Base-by-base conservation (phyloP, 2,888 invertebrate species). In the Himalopsyche tibetana region DNA sequence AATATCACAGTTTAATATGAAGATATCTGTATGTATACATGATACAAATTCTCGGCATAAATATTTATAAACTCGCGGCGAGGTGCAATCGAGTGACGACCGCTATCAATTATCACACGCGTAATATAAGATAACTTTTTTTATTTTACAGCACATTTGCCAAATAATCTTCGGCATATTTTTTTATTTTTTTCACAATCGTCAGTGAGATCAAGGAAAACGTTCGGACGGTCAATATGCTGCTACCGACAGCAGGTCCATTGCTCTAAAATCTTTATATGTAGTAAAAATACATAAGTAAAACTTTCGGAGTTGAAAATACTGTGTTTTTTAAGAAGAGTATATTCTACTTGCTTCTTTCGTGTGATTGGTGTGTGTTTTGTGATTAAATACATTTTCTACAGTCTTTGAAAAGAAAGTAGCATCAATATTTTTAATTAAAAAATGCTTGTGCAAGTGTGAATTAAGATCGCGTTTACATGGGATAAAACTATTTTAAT, bases 31-130 rank as follows among this genome's bases (percentile, higher is more conserved):
- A 8, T 8, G 9, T 45, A 45, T 11, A 8, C 28, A 28, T 28
- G 28, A 28, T 45, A 9, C 8, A 51, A 51, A 63, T 63, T 19
- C 28, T 8, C 19, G 63, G 9, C 56, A 56, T 56, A 19, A 63
- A 51, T 51, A 51, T 63, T 63, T 8, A 28, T 63, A 28, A 63
- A 6, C 63, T 11, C 19, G 63, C 63, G 6, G 5, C 63, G 63
- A 63, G 63, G 19, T 63, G 63, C 63, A 63, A n/a, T 63, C 11
- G 19, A 28, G 63, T 19, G 19, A 63, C 28, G 63, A 15, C 8
- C 63, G 63, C 19, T 63, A 63, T 63, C 63, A 63, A 63, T 63
- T 63, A 63, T 63, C 63, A 19, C n/a, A 63, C 28, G n/a, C 19
- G 63, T 8, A 63, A 63, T 63, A 15, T 15, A 63, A 63, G 28